Evolutionary conservation across 2,888 invertebrate genomes (phyloP).

Genomic region (Ichneumon xanthorius): DNA sequence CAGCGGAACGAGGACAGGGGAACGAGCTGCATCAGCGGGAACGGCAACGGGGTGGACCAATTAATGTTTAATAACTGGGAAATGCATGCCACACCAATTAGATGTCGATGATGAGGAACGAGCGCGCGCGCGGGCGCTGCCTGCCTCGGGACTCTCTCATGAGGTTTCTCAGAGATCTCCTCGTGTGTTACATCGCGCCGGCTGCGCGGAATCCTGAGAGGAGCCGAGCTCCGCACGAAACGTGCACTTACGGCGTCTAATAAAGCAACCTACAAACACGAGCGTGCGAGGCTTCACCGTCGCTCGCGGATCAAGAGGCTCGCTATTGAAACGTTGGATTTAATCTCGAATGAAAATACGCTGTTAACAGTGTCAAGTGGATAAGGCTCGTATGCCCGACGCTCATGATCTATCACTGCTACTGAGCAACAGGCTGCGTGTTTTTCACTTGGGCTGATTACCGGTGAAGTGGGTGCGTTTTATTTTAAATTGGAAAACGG

Average conservation of each 20-base stretch:
- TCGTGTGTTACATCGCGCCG: conserved; percentile 29
- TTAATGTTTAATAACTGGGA: conserved; percentile 75
- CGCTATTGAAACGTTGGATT: conserved; percentile 58
- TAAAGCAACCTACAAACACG: conserved; percentile 64
- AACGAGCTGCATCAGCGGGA: conserved; percentile 31
- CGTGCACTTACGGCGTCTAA: conserved; percentile 63
- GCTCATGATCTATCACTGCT: not conserved
- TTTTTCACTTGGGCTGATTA: not conserved
- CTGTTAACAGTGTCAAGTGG: conserved; percentile 9
- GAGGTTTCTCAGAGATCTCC: conserved; percentile 42
- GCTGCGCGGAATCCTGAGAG: conserved; percentile 29
- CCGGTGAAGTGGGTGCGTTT: not conserved
- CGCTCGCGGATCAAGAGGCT: conserved; percentile 47
- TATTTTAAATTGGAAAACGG: not conserved
- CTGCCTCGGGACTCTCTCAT: conserved; percentile 37
- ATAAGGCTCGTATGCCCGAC: not conserved
- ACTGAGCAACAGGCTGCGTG: not conserved
- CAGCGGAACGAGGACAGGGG: conserved; percentile 68
- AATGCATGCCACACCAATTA: conserved; percentile 70
- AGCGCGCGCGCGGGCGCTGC: conserved; percentile 16
- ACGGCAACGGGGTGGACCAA: conserved; percentile 67
- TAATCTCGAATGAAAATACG: conserved; percentile 51
- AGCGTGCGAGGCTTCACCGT: conserved; percentile 52
- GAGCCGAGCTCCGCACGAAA: conserved; percentile 40
- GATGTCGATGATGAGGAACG: conserved; percentile 67